Percentiles rank a stretch among this genome's conserved stretches.
These are phyloP conservation scores for Empidonax traillii DNA, from an alignment of 2,113 vertebrate genomes.

Conservation along the genomic window DNA sequence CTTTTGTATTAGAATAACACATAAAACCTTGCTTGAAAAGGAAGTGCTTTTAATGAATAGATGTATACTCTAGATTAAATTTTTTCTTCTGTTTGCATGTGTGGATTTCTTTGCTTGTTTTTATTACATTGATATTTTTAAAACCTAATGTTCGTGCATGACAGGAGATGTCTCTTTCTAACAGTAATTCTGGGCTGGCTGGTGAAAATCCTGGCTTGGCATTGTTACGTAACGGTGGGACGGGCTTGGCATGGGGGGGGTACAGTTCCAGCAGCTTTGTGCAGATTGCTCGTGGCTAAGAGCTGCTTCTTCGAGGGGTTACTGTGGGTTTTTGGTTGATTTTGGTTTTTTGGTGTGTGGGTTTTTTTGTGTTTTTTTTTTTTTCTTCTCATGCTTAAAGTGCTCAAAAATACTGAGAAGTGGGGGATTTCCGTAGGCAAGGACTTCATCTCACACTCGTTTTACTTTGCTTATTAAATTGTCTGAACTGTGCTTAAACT, in stretches of 20 bases:
- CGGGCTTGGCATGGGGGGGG: neutral
- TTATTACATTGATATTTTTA: neutral
- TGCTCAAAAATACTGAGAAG: neutral
- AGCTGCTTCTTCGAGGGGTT: neutral
- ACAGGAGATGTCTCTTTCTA: neutral
- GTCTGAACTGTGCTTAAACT: neutral
- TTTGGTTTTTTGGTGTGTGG: no score
- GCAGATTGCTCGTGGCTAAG: neutral
- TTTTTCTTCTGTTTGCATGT: neutral
- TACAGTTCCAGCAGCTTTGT: neutral
- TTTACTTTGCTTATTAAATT: neutral
- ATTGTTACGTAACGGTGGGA: neutral
- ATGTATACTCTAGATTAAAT: neutral
- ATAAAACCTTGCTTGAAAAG: neutral
- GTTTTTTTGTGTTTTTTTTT: neutral
- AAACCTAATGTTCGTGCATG: neutral
- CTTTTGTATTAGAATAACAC: neutral
- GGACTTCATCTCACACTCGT: accelerated
- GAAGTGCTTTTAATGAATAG: neutral
- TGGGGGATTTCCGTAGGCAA: neutral
- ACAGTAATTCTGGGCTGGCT: neutral
- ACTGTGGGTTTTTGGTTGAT: neutral
- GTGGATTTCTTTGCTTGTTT: neutral
- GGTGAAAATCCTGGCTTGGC: neutral
- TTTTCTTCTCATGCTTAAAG: neutral